phyloP scores from a whole-genome alignment of 2,888 invertebrate genomes.

The Ochropleura plecta region DNA sequence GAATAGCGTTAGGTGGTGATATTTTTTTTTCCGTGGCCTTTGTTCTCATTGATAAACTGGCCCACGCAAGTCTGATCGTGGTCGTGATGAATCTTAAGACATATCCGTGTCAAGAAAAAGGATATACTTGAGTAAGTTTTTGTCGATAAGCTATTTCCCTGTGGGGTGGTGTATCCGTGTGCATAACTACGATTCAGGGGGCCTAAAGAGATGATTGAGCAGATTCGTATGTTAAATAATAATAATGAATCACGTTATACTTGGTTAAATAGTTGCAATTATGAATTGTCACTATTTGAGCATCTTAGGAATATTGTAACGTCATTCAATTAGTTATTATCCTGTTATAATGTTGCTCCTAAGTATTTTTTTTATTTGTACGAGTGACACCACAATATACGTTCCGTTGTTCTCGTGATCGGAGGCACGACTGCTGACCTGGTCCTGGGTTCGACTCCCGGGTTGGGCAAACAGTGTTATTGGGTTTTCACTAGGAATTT shows the following conservation, averaged over 20 bases:
- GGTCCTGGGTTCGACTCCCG: no score
- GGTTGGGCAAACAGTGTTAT: no score
- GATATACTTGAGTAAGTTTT: neutral
- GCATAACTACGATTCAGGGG: neutral
- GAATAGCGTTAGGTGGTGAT: slow-evolving; percentile 19
- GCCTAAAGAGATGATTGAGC: neutral
- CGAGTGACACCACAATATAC: no score
- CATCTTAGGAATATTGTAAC: no score
- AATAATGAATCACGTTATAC: no score
- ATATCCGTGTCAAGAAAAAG: neutral
- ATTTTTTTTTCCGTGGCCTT: slow-evolving; percentile 40
- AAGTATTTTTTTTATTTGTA: no score
- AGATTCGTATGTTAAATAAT: neutral
- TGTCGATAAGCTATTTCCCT: neutral
- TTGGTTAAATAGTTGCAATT: neutral
- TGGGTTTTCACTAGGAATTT: no score
- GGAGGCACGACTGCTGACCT: no score
- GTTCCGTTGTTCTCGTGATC: no score
- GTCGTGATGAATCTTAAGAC: neutral
- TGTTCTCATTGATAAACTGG: slow-evolving; percentile 34
- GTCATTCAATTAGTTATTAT: no score
- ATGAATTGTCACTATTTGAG: neutral
- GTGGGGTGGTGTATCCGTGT: neutral
- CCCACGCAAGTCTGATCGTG: neutral
- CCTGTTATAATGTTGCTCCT: no score